These are phyloP conservation scores for Perithous albicinctus DNA, from an alignment of 2,888 invertebrate species.

Conservation along the genomic window DNA sequence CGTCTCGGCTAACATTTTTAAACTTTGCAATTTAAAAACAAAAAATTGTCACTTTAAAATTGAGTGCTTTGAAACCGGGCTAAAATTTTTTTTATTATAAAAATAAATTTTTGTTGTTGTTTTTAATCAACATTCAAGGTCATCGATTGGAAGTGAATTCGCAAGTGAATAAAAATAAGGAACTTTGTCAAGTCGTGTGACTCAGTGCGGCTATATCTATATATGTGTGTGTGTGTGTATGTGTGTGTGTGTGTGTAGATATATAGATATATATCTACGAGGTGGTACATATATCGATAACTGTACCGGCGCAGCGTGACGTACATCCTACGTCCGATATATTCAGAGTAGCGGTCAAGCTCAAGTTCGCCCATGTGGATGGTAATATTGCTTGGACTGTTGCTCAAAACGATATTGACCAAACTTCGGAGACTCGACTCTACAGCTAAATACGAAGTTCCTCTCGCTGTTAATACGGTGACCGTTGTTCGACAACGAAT, in stretches of 20 bases:
- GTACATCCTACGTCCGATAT: constrained; percentile 48
- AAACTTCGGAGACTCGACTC: constrained; percentile 67
- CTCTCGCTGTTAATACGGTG: not conserved
- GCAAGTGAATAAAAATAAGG: constrained; percentile 1
- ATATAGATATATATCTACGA: not conserved
- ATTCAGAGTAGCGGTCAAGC: constrained; percentile 60
- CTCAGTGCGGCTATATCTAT: constrained; percentile 1
- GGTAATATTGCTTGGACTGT: constrained; percentile 72
- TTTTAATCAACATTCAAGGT: not conserved
- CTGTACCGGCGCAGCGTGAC: not conserved
- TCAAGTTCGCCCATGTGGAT: constrained; percentile 76
- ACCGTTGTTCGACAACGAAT: constrained; percentile 54
- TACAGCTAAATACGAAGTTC: constrained; percentile 9
- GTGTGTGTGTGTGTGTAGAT: not conserved
- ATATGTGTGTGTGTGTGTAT: not conserved
- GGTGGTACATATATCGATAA: not conserved
- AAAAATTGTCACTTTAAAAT: not conserved
- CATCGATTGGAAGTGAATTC: constrained; percentile 1
- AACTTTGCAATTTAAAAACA: not conserved
- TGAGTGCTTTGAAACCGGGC: not conserved
- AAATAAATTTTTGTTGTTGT: too few species aligned
- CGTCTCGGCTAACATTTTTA: not conserved
- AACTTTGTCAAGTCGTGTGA: constrained; percentile 25
- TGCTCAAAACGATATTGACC: constrained; percentile 73
- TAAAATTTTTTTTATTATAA: not conserved